These are phyloP conservation scores for Stomatorhinus ivindoensis DNA, from an alignment of 2,113 vertebrate species.

Conservation along the genomic window DNA sequence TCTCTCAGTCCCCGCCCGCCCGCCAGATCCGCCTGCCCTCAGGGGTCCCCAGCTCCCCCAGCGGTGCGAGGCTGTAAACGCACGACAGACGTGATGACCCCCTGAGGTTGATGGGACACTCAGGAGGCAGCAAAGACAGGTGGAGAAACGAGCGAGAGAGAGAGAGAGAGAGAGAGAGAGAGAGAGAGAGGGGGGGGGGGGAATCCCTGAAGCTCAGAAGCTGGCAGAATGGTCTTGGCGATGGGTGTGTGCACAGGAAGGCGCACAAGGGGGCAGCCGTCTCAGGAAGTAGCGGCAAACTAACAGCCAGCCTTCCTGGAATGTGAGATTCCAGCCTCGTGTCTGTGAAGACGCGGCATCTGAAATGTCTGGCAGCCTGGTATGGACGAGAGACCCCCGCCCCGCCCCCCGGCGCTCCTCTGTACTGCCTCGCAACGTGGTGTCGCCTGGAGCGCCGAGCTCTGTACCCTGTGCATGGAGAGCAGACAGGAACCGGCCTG, in stretches of 20 bases:
- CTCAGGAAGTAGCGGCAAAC: neutral
- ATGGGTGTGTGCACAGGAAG: neutral
- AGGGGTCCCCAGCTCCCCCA: neutral
- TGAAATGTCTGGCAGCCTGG: neutral
- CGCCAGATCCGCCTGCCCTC: slow-evolving; percentile 6
- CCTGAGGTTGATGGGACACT: slow-evolving; percentile 33
- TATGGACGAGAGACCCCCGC: neutral
- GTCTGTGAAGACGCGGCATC: neutral
- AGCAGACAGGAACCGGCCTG: neutral
- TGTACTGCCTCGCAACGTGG: neutral
- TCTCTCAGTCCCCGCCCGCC: fast-evolving
- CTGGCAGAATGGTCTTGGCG: neutral
- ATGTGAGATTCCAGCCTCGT: neutral
- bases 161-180: neutral
- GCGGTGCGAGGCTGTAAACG: slow-evolving; percentile 46
- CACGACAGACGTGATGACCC: slow-evolving; percentile 31
- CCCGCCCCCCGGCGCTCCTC: neutral
- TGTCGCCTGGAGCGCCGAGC: neutral
- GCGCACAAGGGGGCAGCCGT: neutral
- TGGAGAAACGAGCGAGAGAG: neutral
- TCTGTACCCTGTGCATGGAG: neutral
- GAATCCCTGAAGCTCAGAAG: neutral
- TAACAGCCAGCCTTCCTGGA: neutral
- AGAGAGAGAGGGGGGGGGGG: neutral
- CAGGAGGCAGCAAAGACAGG: neutral